Base-by-base conservation (phyloP, 2,888 invertebrate genomes). In the Charanyca ferruginea region DNA sequence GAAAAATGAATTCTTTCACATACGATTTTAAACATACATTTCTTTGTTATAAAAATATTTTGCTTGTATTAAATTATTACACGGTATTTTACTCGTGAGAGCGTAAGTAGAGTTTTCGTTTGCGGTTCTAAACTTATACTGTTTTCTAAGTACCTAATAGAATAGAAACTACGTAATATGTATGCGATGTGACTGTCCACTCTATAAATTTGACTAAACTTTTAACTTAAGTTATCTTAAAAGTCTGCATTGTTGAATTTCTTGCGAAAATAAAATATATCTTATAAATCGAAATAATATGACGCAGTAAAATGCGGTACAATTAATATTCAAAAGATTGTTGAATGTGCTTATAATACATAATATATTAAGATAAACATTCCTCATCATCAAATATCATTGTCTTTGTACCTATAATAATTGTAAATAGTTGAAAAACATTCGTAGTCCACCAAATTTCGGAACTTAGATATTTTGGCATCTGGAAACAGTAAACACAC, bases 1-100 rank as follows among this genome's bases (percentile, higher is more conserved):
- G 86, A 82, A 92, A 92, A 91, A 85, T 89, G 87, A 84, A 87
- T 89, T 87, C 88, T 92, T 85, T 85, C 67, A 76, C 84, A 70
- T 64, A 66, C 74, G 60, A 65, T 41, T 67, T 88, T 86, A 83
- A 88, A 88, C 75, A 59, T 73, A 85, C 69, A 81, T 88, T 89
- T 53, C 80, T 79, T 83, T 89, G 85, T 61, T 59, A 41, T 23
- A 47, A 44, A 66, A 77, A 82, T 79, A 76, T 87, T 88, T 87
- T 86, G 77, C 78, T 84, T 83, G 79, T 89, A 86, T 89, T 88
- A 86, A 90, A 90, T 90, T 90, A 89, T 87, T 83, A 86, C 84
- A 77, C 70, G 80, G 81, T 86, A 83, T 87, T 90, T 87, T 87
- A 80, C 85, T 83, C 78, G 72, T 62, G 84, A 83, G 83, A 81